phyloP scores from a whole-genome alignment of 2,797 vertebrate species.

The Characodon lateralis region DNA sequence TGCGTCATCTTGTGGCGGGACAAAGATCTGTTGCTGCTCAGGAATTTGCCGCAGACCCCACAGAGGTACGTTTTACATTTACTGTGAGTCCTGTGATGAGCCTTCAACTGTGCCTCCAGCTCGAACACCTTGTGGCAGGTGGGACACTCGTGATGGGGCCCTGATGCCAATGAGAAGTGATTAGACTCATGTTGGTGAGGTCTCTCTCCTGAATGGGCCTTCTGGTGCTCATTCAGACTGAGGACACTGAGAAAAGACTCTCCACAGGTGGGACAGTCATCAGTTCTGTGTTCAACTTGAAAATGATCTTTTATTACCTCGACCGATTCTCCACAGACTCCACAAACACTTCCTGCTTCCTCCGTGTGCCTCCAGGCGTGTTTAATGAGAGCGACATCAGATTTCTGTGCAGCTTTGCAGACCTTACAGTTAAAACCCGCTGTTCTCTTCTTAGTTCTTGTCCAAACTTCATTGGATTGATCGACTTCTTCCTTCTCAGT shows the following conservation, averaged over 20 bases:
- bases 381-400: constrained; percentile 2
- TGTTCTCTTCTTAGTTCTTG: neutral
- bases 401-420: constrained; percentile 24
- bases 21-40: constrained; percentile 53
- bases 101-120: constrained; percentile 14
- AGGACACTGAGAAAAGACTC: constrained; percentile 14
- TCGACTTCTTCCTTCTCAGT: neutral
- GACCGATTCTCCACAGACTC: constrained; percentile 39
- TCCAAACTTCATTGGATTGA: accelerated
- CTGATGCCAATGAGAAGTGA: neutral
- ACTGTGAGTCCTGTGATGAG: constrained; percentile 21
- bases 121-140: constrained; percentile 37
- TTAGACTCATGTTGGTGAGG: constrained; percentile 14
- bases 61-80: constrained; percentile 44
- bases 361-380: constrained; percentile 44
- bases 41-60: constrained; percentile 58
- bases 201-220: neutral
- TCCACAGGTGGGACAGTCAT: constrained; percentile 25
- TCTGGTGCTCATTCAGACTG: constrained; percentile 16
- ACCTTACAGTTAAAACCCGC: constrained; percentile 26
- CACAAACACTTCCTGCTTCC: constrained; percentile 30
- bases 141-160: constrained; percentile 16
- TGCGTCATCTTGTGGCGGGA: constrained; percentile 64
- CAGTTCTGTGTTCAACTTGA: constrained; percentile 9
- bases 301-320: constrained; percentile 34